Evolutionary conservation across 2,888 invertebrate species (phyloP).

Genomic region (Polia nebulosa): DNA sequence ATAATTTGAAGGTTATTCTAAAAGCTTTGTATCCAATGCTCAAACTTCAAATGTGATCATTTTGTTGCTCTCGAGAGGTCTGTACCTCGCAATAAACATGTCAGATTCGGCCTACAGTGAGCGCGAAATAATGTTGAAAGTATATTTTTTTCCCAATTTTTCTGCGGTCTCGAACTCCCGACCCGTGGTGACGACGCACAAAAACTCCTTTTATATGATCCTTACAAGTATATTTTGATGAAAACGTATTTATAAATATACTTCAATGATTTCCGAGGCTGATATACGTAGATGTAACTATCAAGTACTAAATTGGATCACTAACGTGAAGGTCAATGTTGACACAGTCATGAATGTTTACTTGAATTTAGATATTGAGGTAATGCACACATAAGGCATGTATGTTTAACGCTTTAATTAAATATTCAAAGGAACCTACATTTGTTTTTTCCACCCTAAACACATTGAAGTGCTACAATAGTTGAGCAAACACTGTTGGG

Average conservation of each 20-base stretch:
- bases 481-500: conserved; percentile 3
- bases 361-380: neutral
- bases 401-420: conserved; percentile 8
- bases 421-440: conserved; percentile 8
- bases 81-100: neutral
- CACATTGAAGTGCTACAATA: conserved; percentile 23
- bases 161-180: neutral
- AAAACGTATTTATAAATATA: conserved; percentile 1
- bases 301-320: neutral
- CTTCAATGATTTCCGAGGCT: neutral
- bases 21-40: neutral
- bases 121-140: conserved; percentile 4
- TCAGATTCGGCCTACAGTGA: neutral
- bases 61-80: conserved; percentile 3
- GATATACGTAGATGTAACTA: neutral
- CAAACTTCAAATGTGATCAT: conserved; percentile 7
- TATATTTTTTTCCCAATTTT: conserved; percentile 19
- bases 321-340: neutral
- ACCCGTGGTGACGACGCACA: neutral
- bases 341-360: neutral
- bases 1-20: neutral
- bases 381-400: neutral
- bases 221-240: neutral
- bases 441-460: conserved; percentile 2
- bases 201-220: neutral